These are phyloP conservation scores for Harpagoxenus sublaevis DNA, from an alignment of 2,888 invertebrate species.

Conservation along the genomic window DNA sequence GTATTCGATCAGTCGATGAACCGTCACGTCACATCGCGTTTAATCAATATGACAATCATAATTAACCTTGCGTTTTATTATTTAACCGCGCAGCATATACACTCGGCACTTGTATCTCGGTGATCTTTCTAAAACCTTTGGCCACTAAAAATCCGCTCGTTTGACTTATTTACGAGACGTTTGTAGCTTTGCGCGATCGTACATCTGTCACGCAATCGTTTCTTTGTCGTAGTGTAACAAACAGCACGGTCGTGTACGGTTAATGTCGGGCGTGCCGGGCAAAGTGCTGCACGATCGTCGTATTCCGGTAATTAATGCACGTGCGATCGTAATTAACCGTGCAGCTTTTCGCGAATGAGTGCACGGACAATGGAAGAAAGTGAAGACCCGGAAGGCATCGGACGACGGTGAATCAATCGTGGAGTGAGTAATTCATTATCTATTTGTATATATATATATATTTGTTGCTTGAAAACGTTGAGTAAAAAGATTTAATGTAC, in stretches of 20 bases:
- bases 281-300: slow-evolving; percentile 2
- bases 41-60: slow-evolving; percentile 4
- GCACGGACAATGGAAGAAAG: not conserved
- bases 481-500: not conserved
- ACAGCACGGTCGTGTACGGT: not conserved
- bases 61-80: slow-evolving; percentile 2
- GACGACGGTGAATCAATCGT: not conserved
- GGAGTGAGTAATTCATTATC: not conserved
- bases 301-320: slow-evolving; percentile 1
- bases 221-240: not conserved
- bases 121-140: not conserved
- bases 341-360: not conserved
- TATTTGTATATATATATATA: not conserved
- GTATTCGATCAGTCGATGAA: not conserved
- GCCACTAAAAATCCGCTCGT: not conserved
- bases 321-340: slow-evolving; percentile 9
- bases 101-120: not conserved
- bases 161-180: not conserved
- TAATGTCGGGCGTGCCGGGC: not conserved
- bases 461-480: not conserved
- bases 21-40: not conserved
- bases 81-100: not conserved
- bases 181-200: not conserved
- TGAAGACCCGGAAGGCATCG: not conserved
- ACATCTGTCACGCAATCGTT: slow-evolving; percentile 3